Evolutionary conservation across 2,797 vertebrate genomes (phyloP), one percentile per base, ranked within the genome.

Genomic region (Schizopygopsis malacanthus): DNA sequence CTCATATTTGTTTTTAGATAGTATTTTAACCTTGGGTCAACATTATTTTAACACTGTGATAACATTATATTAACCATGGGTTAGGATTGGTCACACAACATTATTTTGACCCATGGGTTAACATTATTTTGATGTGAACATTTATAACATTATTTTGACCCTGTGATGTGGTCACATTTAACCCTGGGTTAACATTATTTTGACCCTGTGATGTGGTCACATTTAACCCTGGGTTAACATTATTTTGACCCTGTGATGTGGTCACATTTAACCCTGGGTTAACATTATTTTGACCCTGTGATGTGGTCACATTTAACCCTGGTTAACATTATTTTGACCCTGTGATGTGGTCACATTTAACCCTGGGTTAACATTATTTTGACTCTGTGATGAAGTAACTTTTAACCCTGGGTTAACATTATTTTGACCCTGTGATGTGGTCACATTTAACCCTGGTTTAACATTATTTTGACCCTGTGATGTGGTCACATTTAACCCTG

Each of bases 381-480:
- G 1, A n/a, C 56, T n/a, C 11, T 6, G 4, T 61, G n/a, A 12
- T 59, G 56, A 1, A 0, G n/a, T 61, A 4, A 61, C 2, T 0
- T 63, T 63, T 13, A 63, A 63, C 0, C n/a, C 11, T 28, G 11
- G 59, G 59, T 28, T 28, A 12, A 61, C 3, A 13, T 25, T 12
- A 25, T 0, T 56, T 22, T 56, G 0, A 22, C 20, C 2, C 7
- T 56, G 2, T 1, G 20, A 56, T 56, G 18, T 0, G 1, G 54
- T 22, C 54, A 56, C 1, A 0, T 56, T 56, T 56, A 22, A 56
- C 11, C 39, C 4, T 22, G 39, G 18, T 2, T 11, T 70, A n/a
- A 43, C 83, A 69, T 87, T 87, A 59, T 43, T 71, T 25, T 50
- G 83, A 33, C 28, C 28, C 6, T 54, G 16, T 18, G 52, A 54